Percentiles rank a stretch among this genome's conserved stretches.
phyloP scores from a whole-genome alignment of 2,113 vertebrate genomes.

The Vidua chalybeata region DNA sequence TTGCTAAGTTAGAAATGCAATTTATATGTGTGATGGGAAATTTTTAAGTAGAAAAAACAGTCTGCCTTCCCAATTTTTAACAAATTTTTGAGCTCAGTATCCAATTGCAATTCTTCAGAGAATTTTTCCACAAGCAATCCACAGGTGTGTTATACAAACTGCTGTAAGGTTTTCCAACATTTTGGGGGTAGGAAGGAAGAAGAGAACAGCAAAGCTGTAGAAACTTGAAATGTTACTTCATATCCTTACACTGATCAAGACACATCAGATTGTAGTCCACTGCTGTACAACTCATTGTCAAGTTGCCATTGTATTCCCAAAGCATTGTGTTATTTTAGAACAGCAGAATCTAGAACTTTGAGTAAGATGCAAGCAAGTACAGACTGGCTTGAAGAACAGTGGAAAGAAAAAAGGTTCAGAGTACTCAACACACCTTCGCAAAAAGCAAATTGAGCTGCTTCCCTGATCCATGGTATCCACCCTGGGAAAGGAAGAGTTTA shows the following conservation, averaged over 20 bases:
- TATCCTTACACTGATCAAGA: background rate
- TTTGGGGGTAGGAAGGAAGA: background rate
- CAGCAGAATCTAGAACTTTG: background rate
- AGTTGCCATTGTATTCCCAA: background rate
- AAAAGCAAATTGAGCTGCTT: conserved; percentile 98
- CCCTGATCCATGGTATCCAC: conserved; percentile 96
- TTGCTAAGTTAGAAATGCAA: background rate
- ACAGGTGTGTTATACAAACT: background rate
- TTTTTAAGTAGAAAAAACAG: background rate
- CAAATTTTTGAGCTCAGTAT: background rate
- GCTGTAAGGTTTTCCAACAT: background rate
- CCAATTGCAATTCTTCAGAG: background rate
- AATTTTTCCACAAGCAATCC: background rate
- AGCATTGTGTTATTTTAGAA: background rate
- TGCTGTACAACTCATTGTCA: background rate
- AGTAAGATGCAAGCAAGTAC: background rate
- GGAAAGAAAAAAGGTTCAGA: conserved; percentile 52
- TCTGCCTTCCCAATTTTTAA: background rate
- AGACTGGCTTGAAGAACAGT: background rate
- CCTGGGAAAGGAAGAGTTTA: conserved; percentile 96
- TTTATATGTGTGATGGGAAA: background rate
- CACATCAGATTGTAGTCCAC: background rate
- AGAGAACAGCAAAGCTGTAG: background rate
- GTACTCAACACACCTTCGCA: conserved; percentile 84
- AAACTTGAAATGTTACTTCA: background rate